These are phyloP conservation scores for Phalacrocorax pelagicus DNA, from an alignment of 2,113 vertebrate genomes.

Conservation along the genomic window DNA sequence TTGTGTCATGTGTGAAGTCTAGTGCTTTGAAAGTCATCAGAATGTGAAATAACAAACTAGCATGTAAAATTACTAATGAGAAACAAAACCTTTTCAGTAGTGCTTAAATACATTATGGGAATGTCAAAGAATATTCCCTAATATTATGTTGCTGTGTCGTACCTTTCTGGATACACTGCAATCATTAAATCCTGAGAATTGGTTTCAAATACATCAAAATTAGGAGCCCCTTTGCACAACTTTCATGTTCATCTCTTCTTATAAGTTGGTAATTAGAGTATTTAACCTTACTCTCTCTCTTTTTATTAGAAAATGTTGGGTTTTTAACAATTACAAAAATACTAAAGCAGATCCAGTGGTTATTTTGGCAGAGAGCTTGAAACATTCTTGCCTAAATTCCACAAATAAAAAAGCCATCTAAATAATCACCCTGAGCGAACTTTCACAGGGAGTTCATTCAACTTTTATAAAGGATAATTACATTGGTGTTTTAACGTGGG, in stretches of 20 bases:
- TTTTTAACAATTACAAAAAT: slow-evolving; percentile 73
- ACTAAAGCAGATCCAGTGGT: slow-evolving; percentile 67
- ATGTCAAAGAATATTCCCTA: slow-evolving; percentile 6
- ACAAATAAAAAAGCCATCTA: slow-evolving; percentile 68
- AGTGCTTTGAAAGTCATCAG: neutral
- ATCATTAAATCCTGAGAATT: slow-evolving; percentile 58
- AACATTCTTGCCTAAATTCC: slow-evolving; percentile 75
- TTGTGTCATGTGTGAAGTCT: neutral
- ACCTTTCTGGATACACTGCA: neutral
- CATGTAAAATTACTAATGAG: neutral
- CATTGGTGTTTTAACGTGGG: slow-evolving; percentile 63
- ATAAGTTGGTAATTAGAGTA: slow-evolving; percentile 68
- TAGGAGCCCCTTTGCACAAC: slow-evolving; percentile 51
- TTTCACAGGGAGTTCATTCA: slow-evolving; percentile 66
- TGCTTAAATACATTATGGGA: neutral
- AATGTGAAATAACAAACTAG: neutral
- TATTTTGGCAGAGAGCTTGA: slow-evolving; percentile 76
- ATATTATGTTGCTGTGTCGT: neutral
- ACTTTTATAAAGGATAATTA: slow-evolving; percentile 75
- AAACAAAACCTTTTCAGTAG: slow-evolving; percentile 22
- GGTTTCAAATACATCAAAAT: slow-evolving; percentile 62
- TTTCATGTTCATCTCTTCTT: slow-evolving; percentile 64
- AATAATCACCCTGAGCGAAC: slow-evolving; percentile 71
- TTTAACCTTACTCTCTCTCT: slow-evolving; percentile 69
- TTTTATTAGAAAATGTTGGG: slow-evolving; percentile 71